These are phyloP conservation scores for Pterocles orientalis DNA, from an alignment of 2,113 vertebrate species.

Conservation along the genomic window DNA sequence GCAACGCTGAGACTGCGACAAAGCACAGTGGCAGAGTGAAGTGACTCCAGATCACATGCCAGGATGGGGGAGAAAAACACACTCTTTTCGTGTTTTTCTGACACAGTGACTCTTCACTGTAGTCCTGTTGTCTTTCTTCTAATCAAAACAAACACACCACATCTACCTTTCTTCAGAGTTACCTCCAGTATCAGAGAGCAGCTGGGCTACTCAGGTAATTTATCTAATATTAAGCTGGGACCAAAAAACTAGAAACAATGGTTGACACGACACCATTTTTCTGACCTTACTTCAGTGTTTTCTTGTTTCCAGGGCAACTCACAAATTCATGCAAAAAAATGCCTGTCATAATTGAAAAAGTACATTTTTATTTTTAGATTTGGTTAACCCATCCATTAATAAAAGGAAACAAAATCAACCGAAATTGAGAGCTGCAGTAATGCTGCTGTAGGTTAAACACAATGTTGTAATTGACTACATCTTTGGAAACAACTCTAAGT, in stretches of 20 bases:
- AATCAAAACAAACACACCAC: not conserved
- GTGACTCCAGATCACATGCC: fast-evolving
- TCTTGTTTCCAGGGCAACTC: slow-evolving; percentile 31
- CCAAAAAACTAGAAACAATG: not conserved
- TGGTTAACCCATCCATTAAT: not conserved
- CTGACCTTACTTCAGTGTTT: not conserved
- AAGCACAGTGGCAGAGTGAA: not conserved
- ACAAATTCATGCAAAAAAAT: not conserved
- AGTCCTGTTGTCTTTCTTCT: not conserved
- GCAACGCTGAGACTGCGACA: fast-evolving
- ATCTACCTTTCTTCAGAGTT: not conserved
- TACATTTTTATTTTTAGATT: not conserved
- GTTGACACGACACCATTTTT: not conserved
- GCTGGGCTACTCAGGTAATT: not conserved
- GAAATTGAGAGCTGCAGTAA: not conserved
- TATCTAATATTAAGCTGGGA: not conserved
- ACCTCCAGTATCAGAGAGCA: not conserved
- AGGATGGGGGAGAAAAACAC: not conserved
- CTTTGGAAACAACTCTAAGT: not conserved
- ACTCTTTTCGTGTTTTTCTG: not conserved
- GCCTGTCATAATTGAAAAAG: not conserved
- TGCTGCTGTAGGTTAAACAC: not conserved
- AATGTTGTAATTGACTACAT: not conserved
- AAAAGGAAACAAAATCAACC: not conserved
- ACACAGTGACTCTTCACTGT: not conserved